These are phyloP conservation scores for Ips typographus DNA, from an alignment of 1,140 invertebrate species.

Conservation along the genomic window DNA sequence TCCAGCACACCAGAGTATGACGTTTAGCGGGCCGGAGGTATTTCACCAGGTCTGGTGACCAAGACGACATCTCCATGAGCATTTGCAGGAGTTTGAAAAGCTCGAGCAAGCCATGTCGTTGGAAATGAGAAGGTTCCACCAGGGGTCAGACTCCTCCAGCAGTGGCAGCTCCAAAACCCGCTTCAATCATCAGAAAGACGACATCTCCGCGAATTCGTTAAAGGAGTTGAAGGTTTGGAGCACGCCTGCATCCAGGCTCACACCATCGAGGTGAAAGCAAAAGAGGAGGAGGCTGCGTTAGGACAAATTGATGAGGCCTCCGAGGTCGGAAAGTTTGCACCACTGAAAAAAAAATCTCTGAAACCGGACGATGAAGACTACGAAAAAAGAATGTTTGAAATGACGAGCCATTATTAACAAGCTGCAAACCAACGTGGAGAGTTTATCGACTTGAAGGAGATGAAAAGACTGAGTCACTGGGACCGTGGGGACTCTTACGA, in stretches of 20 bases:
- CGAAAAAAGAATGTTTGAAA: conserved; percentile 71
- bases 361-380: conserved; percentile 62
- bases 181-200: conserved; percentile 69
- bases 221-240: conserved; percentile 92
- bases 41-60: conserved; percentile 76
- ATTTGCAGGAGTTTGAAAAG: conserved; percentile 92
- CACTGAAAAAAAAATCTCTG: conserved; percentile 54
- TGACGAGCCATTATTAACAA: conserved; percentile 75
- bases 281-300: conserved; percentile 82
- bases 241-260: conserved; percentile 82
- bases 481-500: conserved; percentile 55
- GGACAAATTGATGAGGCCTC: conserved; percentile 69
- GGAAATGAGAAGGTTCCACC: conserved; percentile 63
- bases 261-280: conserved; percentile 76
- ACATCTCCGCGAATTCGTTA: conserved; percentile 86
- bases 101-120: conserved; percentile 78
- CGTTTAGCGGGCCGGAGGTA: conserved; percentile 75
- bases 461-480: conserved; percentile 55
- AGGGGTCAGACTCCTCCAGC: conserved; percentile 69
- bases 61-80: conserved; percentile 88
- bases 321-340: conserved; percentile 67
- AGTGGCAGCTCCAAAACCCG: conserved; percentile 74
- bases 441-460: conserved; percentile 59
- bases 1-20: conserved; percentile 86
- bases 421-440: conserved; percentile 71